Evolutionary conservation across 2,113 vertebrate genomes (phyloP).

Genomic region (Riparia riparia): DNA sequence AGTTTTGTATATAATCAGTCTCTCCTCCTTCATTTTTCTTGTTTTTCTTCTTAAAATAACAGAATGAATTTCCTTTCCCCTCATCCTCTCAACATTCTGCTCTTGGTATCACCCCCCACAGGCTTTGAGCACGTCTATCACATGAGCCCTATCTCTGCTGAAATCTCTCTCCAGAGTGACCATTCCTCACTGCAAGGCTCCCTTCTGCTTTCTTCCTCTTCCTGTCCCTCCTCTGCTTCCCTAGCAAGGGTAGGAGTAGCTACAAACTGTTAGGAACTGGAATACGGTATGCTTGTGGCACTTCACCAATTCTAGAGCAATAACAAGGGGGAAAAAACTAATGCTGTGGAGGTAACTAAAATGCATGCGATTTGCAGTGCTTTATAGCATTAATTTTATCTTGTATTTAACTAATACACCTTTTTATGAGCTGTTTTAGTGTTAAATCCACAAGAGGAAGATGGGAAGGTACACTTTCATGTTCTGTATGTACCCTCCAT

Average conservation of each 20-base stretch:
- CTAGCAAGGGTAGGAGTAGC: slow-evolving; percentile 87
- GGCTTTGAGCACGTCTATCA: slow-evolving; percentile 89
- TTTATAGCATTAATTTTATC: background rate
- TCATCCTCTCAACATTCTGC: slow-evolving; percentile 82
- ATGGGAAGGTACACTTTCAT: background rate
- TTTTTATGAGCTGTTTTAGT: background rate
- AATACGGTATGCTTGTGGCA: slow-evolving; percentile 14
- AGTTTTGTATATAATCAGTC: slow-evolving; percentile 55
- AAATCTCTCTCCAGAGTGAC: slow-evolving; percentile 86
- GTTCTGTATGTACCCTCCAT: background rate
- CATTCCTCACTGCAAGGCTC: slow-evolving; percentile 77
- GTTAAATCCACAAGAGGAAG: background rate
- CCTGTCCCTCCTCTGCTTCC: slow-evolving; percentile 85
- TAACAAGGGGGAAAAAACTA: background rate
- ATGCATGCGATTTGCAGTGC: background rate
- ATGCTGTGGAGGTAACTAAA: slow-evolving; percentile 22
- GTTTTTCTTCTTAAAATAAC: slow-evolving; percentile 74
- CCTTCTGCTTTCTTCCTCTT: slow-evolving; percentile 82
- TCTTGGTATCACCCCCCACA: slow-evolving; percentile 85
- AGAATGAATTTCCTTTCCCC: slow-evolving; percentile 81
- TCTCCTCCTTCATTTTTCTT: slow-evolving; percentile 70
- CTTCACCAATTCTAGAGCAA: background rate
- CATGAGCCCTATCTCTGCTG: slow-evolving; percentile 83
- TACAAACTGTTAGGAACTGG: slow-evolving; percentile 51
- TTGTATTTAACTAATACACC: background rate